phyloP scores from a whole-genome alignment of 2,797 vertebrate genomes.

The Cygnus olor region DNA sequence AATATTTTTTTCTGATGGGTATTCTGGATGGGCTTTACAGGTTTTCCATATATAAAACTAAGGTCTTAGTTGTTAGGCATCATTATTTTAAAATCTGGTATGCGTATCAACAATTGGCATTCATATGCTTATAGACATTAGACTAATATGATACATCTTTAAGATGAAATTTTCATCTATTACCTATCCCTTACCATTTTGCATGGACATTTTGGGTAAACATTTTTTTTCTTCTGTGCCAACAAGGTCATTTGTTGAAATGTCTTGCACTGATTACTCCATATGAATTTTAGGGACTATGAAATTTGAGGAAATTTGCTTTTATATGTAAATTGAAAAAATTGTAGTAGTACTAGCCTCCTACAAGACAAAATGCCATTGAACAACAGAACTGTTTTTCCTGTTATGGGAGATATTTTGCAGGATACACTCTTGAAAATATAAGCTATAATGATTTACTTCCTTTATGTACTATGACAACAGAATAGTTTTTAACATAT shows the following conservation, averaged over 20 bases:
- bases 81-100: neutral
- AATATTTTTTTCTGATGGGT: neutral
- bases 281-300: neutral
- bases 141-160: neutral
- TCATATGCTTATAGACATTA: neutral
- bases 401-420: neutral
- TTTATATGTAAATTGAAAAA: neutral
- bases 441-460: neutral
- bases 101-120: neutral
- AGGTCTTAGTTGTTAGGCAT: neutral
- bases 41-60: neutral
- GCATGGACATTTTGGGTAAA: neutral
- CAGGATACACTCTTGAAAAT: neutral
- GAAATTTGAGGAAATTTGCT: neutral
- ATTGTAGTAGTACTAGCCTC: neutral
- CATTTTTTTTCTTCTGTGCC: neutral
- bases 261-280: neutral
- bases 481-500: neutral
- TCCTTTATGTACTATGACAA: neutral
- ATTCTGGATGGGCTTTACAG: neutral
- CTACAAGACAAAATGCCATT: accelerated
- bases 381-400: neutral
- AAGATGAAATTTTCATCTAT: neutral
- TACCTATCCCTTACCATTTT: neutral
- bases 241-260: neutral